A percentile compares a stretch with the other conserved stretches of the same genome.
phyloP scores from a whole-genome alignment of 2,797 vertebrate species.

The Brachyalestes nurse region DNA sequence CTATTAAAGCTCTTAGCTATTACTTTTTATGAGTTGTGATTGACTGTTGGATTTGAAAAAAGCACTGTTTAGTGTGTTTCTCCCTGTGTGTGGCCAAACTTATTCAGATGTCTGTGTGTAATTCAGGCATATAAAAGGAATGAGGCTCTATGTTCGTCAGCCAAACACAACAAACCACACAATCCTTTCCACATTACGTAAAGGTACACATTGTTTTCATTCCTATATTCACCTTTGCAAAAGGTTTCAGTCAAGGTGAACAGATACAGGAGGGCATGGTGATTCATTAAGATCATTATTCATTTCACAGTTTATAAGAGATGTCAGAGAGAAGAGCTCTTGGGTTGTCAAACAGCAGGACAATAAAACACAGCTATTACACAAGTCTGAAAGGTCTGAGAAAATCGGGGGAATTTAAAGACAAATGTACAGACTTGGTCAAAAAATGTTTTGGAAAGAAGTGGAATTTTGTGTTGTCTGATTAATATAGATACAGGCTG shows the following conservation, averaged over 20 bases:
- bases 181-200: background rate
- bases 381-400: no score
- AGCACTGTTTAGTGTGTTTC: background rate
- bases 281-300: background rate
- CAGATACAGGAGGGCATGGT: no score
- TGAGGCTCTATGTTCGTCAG: no score
- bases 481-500: background rate
- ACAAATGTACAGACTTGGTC: no score
- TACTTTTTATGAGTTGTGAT: constrained; percentile 32
- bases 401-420: no score
- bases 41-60: constrained; percentile 19
- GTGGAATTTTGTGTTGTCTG: background rate
- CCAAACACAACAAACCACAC: background rate
- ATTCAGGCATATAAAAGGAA: background rate
- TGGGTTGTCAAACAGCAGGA: no score
- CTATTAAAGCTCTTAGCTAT: background rate
- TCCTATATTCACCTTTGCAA: no score
- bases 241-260: no score
- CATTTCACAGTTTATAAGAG: background rate
- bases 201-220: background rate
- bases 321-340: no score
- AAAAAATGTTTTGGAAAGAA: background rate
- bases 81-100: background rate
- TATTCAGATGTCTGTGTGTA: background rate
- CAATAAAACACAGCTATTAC: no score